Conservation (phyloP, 2,888 invertebrate genomes). For the Entomobrya multifasciata region DNA sequence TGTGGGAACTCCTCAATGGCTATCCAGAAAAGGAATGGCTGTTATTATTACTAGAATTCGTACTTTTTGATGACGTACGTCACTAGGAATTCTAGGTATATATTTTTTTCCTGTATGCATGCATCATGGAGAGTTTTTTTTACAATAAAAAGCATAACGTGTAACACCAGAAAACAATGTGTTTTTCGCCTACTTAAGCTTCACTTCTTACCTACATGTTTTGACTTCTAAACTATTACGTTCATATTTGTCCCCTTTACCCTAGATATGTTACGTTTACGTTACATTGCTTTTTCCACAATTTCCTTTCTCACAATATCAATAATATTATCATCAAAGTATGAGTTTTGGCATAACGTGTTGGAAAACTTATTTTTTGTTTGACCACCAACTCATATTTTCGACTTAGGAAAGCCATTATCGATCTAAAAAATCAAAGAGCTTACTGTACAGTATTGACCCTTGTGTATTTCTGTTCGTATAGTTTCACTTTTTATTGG, state of each 20-base stretch:
- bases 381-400: not conserved
- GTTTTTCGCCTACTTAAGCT: not conserved
- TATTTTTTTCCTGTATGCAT: conserved; percentile 28
- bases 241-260: no score
- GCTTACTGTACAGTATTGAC: conserved; percentile 1
- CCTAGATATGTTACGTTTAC: no score
- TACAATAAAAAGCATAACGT: no score
- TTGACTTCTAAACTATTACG: no score
- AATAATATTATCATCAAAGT: not conserved
- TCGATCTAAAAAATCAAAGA: conserved; percentile 17
- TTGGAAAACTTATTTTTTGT: not conserved
- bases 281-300: no score
- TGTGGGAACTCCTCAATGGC: conserved; percentile 52
- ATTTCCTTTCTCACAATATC: not conserved
- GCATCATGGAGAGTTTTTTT: no score
- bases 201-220: no score
- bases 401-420: conserved; percentile 6
- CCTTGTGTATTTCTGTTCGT: not conserved
- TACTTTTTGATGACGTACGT: conserved; percentile 57
- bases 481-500: conserved; percentile 24
- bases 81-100: conserved; percentile 16
- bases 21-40: conserved; percentile 26
- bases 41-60: conserved; percentile 38
- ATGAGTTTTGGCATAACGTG: not conserved
- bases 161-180: not conserved